Conservation (phyloP, 1,140 invertebrate species). For the Sinella curviseta region DNA sequence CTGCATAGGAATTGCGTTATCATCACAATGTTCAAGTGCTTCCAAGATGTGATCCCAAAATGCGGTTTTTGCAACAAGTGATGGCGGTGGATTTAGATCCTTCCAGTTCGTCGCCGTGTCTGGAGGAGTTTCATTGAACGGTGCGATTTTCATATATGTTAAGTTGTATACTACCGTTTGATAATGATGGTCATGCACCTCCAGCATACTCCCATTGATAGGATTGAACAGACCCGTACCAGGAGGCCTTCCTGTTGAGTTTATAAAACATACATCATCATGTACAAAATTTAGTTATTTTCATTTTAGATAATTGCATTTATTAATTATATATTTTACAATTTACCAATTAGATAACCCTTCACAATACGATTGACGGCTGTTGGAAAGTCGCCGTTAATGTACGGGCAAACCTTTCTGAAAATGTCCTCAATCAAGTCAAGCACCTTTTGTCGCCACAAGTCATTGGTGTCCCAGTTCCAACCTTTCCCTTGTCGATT, state of each 20-base stretch:
- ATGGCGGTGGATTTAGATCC: neutral
- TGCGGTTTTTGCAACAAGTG: neutral
- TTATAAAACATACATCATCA: neutral
- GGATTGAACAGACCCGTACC: neutral
- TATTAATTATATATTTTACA: neutral
- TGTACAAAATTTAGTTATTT: neutral
- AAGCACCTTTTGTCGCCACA: neutral
- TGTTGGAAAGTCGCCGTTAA: neutral
- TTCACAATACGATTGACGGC: neutral
- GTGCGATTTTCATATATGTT: neutral
- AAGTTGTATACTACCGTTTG: neutral
- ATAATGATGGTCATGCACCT: neutral
- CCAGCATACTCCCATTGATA: neutral
- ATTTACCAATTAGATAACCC: constrained; percentile 13
- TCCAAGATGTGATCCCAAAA: constrained; percentile 22
- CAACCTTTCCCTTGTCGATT: neutral
- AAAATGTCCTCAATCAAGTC: neutral
- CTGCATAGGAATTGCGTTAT: neutral
- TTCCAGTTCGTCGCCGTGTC: too few relatives aligned
- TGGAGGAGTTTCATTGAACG: neutral
- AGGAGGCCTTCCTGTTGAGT: neutral
- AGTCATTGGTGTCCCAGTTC: neutral
- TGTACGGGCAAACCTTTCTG: neutral
- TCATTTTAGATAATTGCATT: neutral
- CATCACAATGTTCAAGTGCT: neutral